phyloP scores from a whole-genome alignment of 2,888 invertebrate genomes.

The Cinara cedri region DNA sequence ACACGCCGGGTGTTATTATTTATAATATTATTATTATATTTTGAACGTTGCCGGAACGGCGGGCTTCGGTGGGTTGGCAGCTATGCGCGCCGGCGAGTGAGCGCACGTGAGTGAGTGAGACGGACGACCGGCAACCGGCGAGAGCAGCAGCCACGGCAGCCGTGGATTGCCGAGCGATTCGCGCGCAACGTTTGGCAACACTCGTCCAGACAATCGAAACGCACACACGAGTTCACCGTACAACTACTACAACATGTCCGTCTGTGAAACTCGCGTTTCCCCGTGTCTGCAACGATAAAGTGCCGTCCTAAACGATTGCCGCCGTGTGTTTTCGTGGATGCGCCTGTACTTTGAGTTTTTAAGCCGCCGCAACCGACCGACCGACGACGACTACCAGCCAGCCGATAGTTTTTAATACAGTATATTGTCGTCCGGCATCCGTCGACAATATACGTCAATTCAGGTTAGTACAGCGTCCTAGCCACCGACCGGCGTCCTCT shows the following conservation, averaged over 20 bases:
- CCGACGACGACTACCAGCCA: no score
- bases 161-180: neutral
- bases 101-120: neutral
- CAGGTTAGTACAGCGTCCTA: no score
- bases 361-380: neutral
- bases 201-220: conserved; percentile 20
- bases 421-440: no score
- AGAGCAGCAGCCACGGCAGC: neutral
- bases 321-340: conserved; percentile 1
- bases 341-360: neutral
- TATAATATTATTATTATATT: no score
- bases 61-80: neutral
- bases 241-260: conserved; percentile 38
- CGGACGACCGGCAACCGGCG: neutral
- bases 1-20: no score
- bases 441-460: no score
- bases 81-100: neutral
- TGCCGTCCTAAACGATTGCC: neutral
- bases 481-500: no score
- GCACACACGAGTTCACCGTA: neutral
- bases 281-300: conserved; percentile 7
- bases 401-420: no score
- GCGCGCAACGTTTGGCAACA: conserved; percentile 38
- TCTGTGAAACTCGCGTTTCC: conserved; percentile 40
- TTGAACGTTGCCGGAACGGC: neutral